Evolutionary conservation across 2,797 vertebrate genomes (phyloP), one percentile per base, ranked within the genome.

Genomic region (Percopsis omiscomaycus): DNA sequence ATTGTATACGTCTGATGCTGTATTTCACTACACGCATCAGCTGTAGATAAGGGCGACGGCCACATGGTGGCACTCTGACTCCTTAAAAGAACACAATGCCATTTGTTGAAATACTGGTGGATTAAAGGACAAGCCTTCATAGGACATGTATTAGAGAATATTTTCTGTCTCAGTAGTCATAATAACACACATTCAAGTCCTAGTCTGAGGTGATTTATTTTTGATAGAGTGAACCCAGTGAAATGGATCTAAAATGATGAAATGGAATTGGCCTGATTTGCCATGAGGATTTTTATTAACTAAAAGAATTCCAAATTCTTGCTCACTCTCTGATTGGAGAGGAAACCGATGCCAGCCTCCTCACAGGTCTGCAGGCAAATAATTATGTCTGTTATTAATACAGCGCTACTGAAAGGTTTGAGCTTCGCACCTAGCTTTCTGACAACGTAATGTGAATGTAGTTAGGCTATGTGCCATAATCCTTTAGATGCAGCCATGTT

Each of bases 201-300:
- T 63, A 61, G 79, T 81, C 79, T 73, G 80, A 75, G 76, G 73
- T 73, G 83, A 78, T 44, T 87, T 61, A 75, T 69, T 69, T 67
- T 47, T 75, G 74, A 84, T 80, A 73, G 66, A 83, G 77, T 74
- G 79, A 81, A 82, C 83, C 72, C 10, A n/a, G 59, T 69, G 79
- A 66, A 81, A 82, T 68, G 81, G 82, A 88, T 89, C 79, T 78
- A 63, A 84, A 83, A 74, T 79, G 72, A 83, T 86, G 76, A 89
- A 83, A 73, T 80, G 64, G 81, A 87, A 84, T 78, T 80, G 74
- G 74, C 70, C 67, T 83, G 77, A 81, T 86, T 86, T 82, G 68
- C 82, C 52, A 45, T 61, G 66, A 81, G 79, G 70, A 71, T 88
- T 88, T 87, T 85, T 84, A 88, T 89, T 82, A 88, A 85, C 79